Evolutionary conservation across 2,888 invertebrate species (phyloP), one percentile per base, ranked within the genome.

Genomic region (Caenorhabditis drosophilae): DNA sequence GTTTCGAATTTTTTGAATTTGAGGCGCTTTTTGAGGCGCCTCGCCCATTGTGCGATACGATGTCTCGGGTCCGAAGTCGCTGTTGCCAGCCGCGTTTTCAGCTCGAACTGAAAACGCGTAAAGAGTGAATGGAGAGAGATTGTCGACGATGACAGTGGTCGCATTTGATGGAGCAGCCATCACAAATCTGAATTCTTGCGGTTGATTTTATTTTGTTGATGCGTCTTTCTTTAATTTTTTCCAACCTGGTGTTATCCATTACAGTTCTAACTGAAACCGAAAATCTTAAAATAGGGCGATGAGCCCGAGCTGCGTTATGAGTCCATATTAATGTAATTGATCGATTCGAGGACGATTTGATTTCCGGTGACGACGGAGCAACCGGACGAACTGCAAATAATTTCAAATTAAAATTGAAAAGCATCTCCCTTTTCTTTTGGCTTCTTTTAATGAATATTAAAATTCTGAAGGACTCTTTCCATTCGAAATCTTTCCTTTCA

Each of bases 71-170:
- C 81, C 79, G 48, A 81, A 81, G 9, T 73, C 73, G 52, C 79
- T 78, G n/a, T 57, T 57, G 31, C 81, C 81, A 3, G 80, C 82
- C 1, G 66, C 66, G 52, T 81, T 81, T 61, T 81, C 81, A 2
- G 78, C 80, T 3, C 80, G 67, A 16, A 81, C 77, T 0, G 73
- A 59, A 46, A 74, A 74, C 15, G 69, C 57, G 45, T 74, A 76
- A n/a, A 64, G 60, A 16, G 75, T 68, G 40, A 54, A 68, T 0
- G 76, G 70, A 16, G 57, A 47, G 45, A 76, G 70, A 49, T 73
- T 73, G 25, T 76, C 76, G 22, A 76, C 76, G 27, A 74, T 74
- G 38, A 76, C 73, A 2, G 73, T 70, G n/a, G 76, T 74, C 7
- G 73, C 72, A 45, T 76, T 76, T 4, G 72, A 72, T 1, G 72